Percentiles rank a stretch among this genome's conserved stretches.
Conservation (phyloP, 2,888 invertebrate genomes). For the Eilema sororculum region DNA sequence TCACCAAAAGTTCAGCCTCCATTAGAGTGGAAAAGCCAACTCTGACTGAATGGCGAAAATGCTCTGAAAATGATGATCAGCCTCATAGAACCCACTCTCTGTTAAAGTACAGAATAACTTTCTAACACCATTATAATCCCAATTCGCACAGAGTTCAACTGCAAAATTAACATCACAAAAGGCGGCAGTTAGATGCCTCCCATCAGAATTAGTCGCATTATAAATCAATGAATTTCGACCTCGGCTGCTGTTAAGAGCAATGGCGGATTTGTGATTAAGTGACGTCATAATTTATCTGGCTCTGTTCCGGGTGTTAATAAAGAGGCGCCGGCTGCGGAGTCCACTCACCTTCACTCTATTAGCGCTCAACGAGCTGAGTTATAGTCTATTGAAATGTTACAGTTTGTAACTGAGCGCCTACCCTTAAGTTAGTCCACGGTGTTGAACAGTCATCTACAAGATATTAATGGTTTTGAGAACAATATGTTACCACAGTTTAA, state of each 20-base stretch:
- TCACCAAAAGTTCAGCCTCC: too few relatives aligned
- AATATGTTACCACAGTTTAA: not conserved
- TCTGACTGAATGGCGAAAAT: too few relatives aligned
- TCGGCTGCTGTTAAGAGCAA: conserved; percentile 68
- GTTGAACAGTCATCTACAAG: not conserved
- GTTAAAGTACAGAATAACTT: too few relatives aligned
- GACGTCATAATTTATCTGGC: conserved; percentile 72
- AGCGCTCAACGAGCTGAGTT: conserved; percentile 63
- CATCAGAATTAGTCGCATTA: conserved; percentile 61
- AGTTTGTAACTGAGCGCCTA: conserved; percentile 16
- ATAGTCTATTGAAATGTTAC: conserved; percentile 56
- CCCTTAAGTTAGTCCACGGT: not conserved
- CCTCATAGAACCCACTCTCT: too few relatives aligned
- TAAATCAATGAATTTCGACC: conserved; percentile 66
- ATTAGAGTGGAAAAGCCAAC: too few relatives aligned
- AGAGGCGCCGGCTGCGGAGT: conserved; percentile 62
- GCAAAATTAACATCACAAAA: not conserved
- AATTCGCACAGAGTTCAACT: not conserved
- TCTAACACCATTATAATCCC: too few relatives aligned
- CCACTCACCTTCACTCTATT: conserved; percentile 68
- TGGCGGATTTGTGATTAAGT: conserved; percentile 76
- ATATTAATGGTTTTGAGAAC: not conserved
- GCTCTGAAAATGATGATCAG: too few relatives aligned
- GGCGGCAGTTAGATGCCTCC: conserved; percentile 35
- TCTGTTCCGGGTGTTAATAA: conserved; percentile 69